Base-by-base conservation (phyloP, 2,113 vertebrate genomes). In the Apteryx mantelli region DNA sequence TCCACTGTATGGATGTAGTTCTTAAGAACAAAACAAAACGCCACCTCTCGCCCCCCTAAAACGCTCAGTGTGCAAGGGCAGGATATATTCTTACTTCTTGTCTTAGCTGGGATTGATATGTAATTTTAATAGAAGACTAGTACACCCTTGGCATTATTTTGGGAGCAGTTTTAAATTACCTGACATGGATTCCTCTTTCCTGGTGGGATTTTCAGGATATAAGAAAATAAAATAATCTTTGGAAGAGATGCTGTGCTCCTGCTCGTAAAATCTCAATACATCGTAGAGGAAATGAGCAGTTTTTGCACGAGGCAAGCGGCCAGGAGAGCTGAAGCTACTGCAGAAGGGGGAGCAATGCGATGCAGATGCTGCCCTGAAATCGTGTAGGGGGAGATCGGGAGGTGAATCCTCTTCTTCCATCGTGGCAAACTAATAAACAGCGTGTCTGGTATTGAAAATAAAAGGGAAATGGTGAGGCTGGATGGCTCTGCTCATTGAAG, bases 281-380 rank as follows among this genome's bases (percentile, higher is more conserved):
- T 89, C 81, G 21, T 61, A 34, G 84, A 96, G 97, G 95, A 97
- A 97, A 97, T 94, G 96, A 97, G 95, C 95, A 97, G 95, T 89
- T 95, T 86, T 79, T 88, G 95, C 73, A 22, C 7, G 61, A 86
- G 96, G 91, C 94, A 86, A 25, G 55, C 20, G 48, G 95, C 94
- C 95, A 96, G 94, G 11, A 74, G 87, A 40, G 70, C 86, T 21
- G 63, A 5, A 88, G 96, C 95, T 97, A 50, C 95, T 65, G 96
- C 76, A 40, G 86, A 58, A 91, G 53, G 36, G 42, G 56, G n/a
- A 92, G 81, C 28, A 32, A 82, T 66, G 16, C 13, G 85, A 19
- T 73, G 86, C 74, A 94, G 88, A 86, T 91, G 76, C 92, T 20
- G n/a, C 1, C 3, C 63, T 64, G 82, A 36, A 40, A 22, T 7